phyloP scores from a whole-genome alignment of 1,140 invertebrate species.

The Camponotus floridanus region DNA sequence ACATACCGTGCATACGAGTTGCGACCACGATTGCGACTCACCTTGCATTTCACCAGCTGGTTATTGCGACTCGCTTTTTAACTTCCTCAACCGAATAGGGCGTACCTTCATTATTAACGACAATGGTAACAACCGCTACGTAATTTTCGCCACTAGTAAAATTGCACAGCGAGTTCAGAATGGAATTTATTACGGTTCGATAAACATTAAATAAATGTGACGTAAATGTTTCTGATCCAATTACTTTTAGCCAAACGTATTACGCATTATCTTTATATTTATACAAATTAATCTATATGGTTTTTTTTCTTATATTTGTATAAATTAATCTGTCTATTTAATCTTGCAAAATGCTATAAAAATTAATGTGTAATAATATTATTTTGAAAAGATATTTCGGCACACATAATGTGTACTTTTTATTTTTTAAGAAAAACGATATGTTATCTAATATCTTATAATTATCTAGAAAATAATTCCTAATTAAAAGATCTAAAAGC shows the following conservation, averaged over 20 bases:
- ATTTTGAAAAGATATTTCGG: neutral
- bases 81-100: neutral
- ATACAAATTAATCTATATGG: neutral
- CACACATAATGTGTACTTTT: neutral
- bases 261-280: neutral
- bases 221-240: neutral
- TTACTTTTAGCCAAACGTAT: neutral
- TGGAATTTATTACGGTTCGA: slow-evolving; percentile 19
- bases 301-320: neutral
- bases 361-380: neutral
- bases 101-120: slow-evolving; percentile 25
- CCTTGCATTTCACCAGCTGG: slow-evolving; percentile 1
- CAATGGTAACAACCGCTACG: slow-evolving; percentile 9
- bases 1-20: slow-evolving; percentile 1
- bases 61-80: neutral
- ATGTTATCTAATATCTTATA: neutral
- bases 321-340: neutral
- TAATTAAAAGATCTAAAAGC: neutral
- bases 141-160: slow-evolving; percentile 33
- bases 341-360: neutral
- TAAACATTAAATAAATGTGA: slow-evolving; percentile 34
- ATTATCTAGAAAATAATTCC: neutral
- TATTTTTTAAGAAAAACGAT: neutral
- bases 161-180: slow-evolving; percentile 26
- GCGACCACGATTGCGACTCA: slow-evolving; percentile 27